These are phyloP conservation scores for Malaclemys terrapin DNA, from an alignment of 2,113 vertebrate species.

Conservation along the genomic window DNA sequence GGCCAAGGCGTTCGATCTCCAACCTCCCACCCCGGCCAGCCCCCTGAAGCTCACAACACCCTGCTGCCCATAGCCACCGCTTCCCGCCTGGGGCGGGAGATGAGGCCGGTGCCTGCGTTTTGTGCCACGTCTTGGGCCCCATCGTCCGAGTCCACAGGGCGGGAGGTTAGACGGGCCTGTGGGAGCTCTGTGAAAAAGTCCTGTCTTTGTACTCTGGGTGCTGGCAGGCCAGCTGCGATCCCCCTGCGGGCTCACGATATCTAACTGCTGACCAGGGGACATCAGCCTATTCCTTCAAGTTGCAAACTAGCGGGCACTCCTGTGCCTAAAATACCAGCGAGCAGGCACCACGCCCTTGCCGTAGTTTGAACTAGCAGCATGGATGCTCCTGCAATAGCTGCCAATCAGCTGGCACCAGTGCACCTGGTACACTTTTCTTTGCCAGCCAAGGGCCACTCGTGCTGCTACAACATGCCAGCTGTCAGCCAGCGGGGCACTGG, in stretches of 20 bases:
- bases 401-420: neutral
- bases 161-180: neutral
- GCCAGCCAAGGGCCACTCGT: neutral
- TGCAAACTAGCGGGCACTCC: neutral
- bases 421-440: neutral
- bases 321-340: no score
- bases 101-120: neutral
- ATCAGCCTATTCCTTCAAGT: neutral
- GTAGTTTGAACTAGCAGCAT: neutral
- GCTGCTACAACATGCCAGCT: neutral
- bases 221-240: neutral
- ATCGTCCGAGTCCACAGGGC: neutral
- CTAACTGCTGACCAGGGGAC: neutral
- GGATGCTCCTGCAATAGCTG: neutral
- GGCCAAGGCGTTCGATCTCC: neutral
- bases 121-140: neutral
- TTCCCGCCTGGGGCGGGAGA: accelerated
- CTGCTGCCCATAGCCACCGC: neutral
- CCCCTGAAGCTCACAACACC: neutral
- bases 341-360: neutral
- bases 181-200: neutral
- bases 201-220: neutral
- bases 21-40: accelerated
- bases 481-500: neutral
- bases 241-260: neutral